Conservation (phyloP, 2,888 invertebrate species). For the Cheiracanthium punctorium region DNA sequence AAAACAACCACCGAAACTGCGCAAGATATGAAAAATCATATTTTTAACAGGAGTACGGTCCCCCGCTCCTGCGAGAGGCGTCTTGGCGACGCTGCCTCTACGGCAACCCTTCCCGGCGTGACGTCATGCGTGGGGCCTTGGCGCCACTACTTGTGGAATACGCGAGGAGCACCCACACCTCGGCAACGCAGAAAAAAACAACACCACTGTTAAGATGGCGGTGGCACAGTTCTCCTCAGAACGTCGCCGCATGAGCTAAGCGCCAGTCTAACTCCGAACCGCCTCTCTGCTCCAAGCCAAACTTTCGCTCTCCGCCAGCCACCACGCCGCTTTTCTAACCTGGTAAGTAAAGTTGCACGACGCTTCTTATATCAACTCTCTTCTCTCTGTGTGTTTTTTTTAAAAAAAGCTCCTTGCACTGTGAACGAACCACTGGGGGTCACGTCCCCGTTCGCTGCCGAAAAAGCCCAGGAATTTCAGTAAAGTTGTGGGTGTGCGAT, state of each 20-base stretch:
- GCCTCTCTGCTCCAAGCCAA: slow-evolving; percentile 12
- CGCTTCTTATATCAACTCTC: too few species aligned
- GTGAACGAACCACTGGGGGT: too few species aligned
- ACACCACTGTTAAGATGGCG: slow-evolving; percentile 45
- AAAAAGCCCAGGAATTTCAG: not conserved
- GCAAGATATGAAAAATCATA: too few species aligned
- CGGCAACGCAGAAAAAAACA: slow-evolving; percentile 43
- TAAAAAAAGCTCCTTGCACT: too few species aligned
- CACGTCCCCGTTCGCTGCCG: too few species aligned
- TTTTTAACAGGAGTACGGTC: too few species aligned
- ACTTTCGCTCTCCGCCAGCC: not conserved
- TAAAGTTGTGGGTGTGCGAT: not conserved
- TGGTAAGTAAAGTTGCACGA: not conserved
- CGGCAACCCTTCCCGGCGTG: slow-evolving; percentile 20
- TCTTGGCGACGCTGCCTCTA: slow-evolving; percentile 16
- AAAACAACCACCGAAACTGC: too few species aligned
- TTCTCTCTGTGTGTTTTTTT: too few species aligned
- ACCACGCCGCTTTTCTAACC: slow-evolving; percentile 15
- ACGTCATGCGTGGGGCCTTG: slow-evolving; percentile 27
- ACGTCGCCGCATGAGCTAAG: slow-evolving; percentile 24
- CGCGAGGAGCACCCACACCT: slow-evolving; percentile 31
- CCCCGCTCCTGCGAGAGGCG: not conserved
- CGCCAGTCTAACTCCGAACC: not conserved
- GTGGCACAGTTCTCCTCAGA: slow-evolving; percentile 35
- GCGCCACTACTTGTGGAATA: not conserved